Evolutionary conservation across 2,797 vertebrate species (phyloP).

Genomic region (Strix occidentalis): DNA sequence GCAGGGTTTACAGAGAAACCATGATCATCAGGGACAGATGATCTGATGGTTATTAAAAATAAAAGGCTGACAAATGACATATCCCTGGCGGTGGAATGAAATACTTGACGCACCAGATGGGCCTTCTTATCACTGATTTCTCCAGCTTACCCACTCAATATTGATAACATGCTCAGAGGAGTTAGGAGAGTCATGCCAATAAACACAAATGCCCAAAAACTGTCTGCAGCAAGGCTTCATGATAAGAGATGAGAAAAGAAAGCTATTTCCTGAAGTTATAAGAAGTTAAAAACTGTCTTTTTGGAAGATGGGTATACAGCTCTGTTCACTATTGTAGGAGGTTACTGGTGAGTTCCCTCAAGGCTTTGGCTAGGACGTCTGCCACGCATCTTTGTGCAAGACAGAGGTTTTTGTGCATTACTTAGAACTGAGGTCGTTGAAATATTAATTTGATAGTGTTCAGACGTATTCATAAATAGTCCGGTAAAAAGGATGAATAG

Average conservation of each 20-base stretch:
- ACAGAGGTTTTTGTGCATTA: neutral
- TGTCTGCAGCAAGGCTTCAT: neutral
- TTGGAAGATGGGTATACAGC: neutral
- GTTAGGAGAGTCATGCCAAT: neutral
- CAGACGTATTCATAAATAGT: neutral
- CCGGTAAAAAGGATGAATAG: neutral
- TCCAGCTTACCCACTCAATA: neutral
- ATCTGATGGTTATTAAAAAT: neutral
- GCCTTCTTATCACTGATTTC: neutral
- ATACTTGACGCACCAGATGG: conserved; percentile 18
- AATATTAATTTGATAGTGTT: neutral
- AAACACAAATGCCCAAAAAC: conserved; percentile 17
- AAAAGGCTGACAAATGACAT: neutral
- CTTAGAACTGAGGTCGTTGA: neutral
- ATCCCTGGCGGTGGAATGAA: neutral
- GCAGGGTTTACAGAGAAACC: neutral
- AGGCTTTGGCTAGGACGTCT: neutral
- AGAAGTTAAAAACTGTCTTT: neutral
- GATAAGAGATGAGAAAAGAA: neutral
- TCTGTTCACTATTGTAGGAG: neutral
- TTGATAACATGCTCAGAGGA: neutral
- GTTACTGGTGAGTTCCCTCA: neutral
- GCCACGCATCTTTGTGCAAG: neutral
- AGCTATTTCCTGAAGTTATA: neutral
- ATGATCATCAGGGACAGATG: neutral